Evolutionary conservation across 2,888 invertebrate genomes (phyloP).

Genomic region (Xanthia icteritia): DNA sequence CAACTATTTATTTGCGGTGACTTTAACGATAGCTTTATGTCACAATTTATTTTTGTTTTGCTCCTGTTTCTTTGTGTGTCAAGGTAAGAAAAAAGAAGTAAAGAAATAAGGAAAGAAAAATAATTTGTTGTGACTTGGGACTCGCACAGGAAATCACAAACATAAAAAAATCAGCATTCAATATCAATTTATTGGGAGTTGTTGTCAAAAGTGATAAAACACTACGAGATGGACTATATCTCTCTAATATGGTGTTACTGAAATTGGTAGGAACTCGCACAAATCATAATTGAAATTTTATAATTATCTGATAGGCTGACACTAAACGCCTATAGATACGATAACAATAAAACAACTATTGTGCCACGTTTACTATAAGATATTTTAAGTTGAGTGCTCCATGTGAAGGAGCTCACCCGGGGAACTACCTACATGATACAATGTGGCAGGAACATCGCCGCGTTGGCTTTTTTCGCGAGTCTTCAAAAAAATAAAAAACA

Average conservation of each 20-base stretch:
- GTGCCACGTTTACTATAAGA: background rate
- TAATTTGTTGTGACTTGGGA: background rate
- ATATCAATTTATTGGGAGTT: too few species aligned
- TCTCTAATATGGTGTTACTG: background rate
- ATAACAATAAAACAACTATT: background rate
- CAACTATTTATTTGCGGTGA: background rate
- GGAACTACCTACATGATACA: background rate
- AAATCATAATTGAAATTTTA: background rate
- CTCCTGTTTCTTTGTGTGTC: background rate
- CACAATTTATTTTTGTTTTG: background rate
- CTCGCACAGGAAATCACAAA: background rate
- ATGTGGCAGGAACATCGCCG: too few species aligned
- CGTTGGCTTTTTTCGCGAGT: too few species aligned
- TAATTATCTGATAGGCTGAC: background rate
- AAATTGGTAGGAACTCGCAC: background rate
- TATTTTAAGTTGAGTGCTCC: background rate
- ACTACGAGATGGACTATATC: too few species aligned
- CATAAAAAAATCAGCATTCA: background rate
- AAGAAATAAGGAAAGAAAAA: background rate
- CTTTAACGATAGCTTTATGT: background rate
- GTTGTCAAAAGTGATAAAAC: background rate
- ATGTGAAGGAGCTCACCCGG: background rate
- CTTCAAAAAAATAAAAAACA: too few species aligned
- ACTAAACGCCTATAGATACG: background rate
- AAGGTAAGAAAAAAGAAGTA: background rate